phyloP scores from a whole-genome alignment of 1,140 invertebrate genomes.

The Lineus longissimus region DNA sequence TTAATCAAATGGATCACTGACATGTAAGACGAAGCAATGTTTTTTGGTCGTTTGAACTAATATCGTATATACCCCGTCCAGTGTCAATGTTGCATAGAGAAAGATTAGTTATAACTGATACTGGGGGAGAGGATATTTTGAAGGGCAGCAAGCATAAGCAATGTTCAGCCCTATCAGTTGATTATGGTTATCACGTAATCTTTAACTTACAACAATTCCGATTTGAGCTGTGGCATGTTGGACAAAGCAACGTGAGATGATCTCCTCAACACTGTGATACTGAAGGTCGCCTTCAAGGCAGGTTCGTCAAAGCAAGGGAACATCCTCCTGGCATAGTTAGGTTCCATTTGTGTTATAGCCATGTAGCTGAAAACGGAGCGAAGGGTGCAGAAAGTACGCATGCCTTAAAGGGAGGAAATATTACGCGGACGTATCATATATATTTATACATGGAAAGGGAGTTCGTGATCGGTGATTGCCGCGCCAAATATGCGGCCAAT shows the following conservation, averaged over 20 bases:
- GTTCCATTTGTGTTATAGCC: not conserved
- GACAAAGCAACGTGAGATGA: not conserved
- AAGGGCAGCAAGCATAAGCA: not conserved
- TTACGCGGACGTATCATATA: too few relatives aligned
- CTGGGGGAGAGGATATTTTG: not conserved
- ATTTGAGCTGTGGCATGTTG: not conserved
- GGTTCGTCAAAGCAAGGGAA: conserved; percentile 7
- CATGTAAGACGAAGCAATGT: too few relatives aligned
- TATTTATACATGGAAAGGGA: too few relatives aligned
- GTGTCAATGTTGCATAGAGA: too few relatives aligned
- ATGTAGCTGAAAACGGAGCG: not conserved
- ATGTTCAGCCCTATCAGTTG: not conserved
- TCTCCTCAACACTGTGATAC: not conserved
- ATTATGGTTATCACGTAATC: not conserved
- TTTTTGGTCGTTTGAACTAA: too few relatives aligned
- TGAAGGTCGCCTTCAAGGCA: not conserved
- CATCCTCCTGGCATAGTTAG: not conserved
- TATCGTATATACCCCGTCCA: too few relatives aligned
- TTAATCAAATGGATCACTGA: not conserved
- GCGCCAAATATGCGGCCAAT: too few relatives aligned
- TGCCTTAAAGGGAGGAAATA: too few relatives aligned
- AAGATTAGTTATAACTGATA: not conserved
- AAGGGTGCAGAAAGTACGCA: too few relatives aligned
- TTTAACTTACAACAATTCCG: not conserved
- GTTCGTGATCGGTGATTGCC: too few relatives aligned